Conservation (phyloP, 2,113 vertebrate genomes). For the Vanacampus margaritifer region DNA sequence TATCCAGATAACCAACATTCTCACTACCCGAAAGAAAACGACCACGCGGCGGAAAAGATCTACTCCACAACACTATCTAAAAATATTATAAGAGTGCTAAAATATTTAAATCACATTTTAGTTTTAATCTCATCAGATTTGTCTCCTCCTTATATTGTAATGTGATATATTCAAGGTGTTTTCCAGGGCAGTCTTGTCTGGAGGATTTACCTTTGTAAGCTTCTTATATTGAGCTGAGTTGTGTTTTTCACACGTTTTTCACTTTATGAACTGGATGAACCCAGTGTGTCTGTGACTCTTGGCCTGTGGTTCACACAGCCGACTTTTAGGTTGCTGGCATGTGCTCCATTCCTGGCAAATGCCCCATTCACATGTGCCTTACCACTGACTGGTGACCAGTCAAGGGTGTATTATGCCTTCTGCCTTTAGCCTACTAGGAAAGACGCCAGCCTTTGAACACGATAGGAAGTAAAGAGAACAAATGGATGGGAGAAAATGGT, state of each 20-base stretch:
- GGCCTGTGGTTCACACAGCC: background rate
- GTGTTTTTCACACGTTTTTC: slow-evolving; percentile 35
- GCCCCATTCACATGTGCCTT: background rate
- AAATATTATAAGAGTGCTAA: too few relatives aligned
- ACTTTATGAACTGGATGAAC: slow-evolving; percentile 38
- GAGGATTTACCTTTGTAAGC: slow-evolving; percentile 47
- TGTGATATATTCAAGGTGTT: slow-evolving; percentile 10
- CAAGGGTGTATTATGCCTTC: background rate
- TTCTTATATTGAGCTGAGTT: slow-evolving; percentile 61
- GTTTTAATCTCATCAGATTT: background rate
- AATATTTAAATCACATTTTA: background rate
- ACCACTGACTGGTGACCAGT: background rate
- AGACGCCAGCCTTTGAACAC: background rate
- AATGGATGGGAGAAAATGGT: background rate
- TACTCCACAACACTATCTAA: too few relatives aligned
- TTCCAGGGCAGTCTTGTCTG: slow-evolving; percentile 29
- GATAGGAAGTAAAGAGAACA: background rate
- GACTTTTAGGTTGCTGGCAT: background rate
- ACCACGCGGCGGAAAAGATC: too few relatives aligned
- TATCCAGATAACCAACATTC: too few relatives aligned
- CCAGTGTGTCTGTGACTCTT: slow-evolving; percentile 10
- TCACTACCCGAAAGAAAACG: too few relatives aligned
- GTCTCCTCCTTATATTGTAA: background rate
- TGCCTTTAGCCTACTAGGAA: background rate
- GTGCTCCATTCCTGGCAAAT: background rate